Base-by-base conservation (phyloP, 2,797 vertebrate genomes). In the Champsocephalus esox region DNA sequence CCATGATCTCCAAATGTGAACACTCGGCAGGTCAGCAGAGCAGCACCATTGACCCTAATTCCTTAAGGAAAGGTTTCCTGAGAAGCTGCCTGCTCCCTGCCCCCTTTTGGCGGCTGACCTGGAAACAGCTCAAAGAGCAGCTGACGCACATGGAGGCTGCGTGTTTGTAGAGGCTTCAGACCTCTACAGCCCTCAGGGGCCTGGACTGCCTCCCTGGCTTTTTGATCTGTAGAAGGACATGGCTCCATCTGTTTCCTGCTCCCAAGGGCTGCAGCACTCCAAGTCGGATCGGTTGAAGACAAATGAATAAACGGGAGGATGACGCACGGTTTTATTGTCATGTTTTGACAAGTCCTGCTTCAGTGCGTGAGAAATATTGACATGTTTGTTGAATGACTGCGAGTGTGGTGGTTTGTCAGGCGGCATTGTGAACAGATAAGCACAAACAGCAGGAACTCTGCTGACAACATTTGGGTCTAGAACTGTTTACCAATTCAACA, bases 171-270 rank as follows among this genome's bases (percentile, higher is more conserved):
- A 58, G 34, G 48, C 66, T 41, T 56, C 65, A n/a, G 48, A 66
- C 2, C 28, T 4, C 28, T 28, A 43, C 70, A 51, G 65, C 32
- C 32, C 70, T 67, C 52, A 68, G 73, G 70, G 49, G 70, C 38
- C 50, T 50, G 62, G 79, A 51, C 56, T 54, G 66, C 61, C 50
- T 79, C 48, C 28, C 56, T 57, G 8, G 9, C 17, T 46, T 48
- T 86, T 74, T 77, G 79, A 78, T 83, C 77, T 28, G 65, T 84
- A 72, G 88, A 84, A 88, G 88, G 85, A 84, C 87, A 12, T 14
- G 17, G 79, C 70, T 89, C 85, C 88, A 85, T 92, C 89, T 92
- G 89, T 88, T 93, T 93, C 91, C 89, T 91, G 86, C 79, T 74
- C 72, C 72, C 5, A 12, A 75, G 21, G 14, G 60, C 84, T 48